Percentiles rank a stretch among this genome's conserved stretches.
Evolutionary conservation across 2,113 vertebrate species (phyloP).

Genomic region (Megaceryle maxima): DNA sequence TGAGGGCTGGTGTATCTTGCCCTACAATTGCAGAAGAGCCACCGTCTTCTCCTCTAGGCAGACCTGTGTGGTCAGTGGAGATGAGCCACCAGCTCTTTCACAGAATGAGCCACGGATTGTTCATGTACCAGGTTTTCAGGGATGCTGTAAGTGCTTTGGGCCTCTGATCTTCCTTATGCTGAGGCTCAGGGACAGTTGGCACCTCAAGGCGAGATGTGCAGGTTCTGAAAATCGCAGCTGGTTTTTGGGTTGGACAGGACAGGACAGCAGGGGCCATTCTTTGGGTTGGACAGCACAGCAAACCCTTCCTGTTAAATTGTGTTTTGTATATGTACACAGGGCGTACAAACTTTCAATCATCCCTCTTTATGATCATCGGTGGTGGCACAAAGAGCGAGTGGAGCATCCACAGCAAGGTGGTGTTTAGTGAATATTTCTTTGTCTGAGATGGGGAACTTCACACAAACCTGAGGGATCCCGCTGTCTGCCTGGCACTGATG

Average conservation of each 20-base stretch:
- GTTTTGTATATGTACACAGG: fast-evolving
- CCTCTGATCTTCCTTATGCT: not conserved
- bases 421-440: not conserved
- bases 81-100: not conserved
- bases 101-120: fast-evolving
- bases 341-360: fast-evolving
- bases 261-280: not conserved
- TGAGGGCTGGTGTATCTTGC: not conserved
- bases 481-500: constrained; percentile 27
- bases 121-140: not conserved
- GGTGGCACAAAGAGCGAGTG: fast-evolving
- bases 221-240: too few relatives aligned
- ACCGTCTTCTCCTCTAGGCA: not conserved
- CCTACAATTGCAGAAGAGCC: not conserved
- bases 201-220: not conserved
- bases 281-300: not conserved
- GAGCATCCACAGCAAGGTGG: not conserved
- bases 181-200: not conserved
- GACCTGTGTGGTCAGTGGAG: fast-evolving
- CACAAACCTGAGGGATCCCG: not conserved
- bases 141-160: fast-evolving
- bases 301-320: not conserved
- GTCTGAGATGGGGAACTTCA: not conserved
- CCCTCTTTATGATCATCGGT: not conserved
- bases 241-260: not conserved